phyloP scores from a whole-genome alignment of 2,888 invertebrate species.

The Drosophila mettleri region DNA sequence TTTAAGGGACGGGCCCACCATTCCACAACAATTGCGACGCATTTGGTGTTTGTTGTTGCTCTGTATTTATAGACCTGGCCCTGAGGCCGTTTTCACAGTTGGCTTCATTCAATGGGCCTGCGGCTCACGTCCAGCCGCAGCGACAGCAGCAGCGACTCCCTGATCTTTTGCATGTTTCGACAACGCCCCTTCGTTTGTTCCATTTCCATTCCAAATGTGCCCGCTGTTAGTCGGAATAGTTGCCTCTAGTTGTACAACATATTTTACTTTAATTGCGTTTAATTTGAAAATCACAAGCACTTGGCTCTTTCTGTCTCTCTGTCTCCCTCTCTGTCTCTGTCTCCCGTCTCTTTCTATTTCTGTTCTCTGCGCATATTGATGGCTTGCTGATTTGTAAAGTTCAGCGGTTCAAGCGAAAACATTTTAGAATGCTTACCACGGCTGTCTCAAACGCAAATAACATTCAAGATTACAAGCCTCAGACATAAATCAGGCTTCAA shows the following conservation, averaged over 20 bases:
- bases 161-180: conserved; percentile 55
- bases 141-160: conserved; percentile 29
- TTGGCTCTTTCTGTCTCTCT: neutral
- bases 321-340: neutral
- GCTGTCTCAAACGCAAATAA: conserved; percentile 1
- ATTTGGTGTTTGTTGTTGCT: conserved; percentile 21
- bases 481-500: neutral
- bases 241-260: conserved; percentile 50
- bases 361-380: conserved; percentile 23
- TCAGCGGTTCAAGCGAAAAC: conserved; percentile 11
- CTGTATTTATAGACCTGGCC: conserved; percentile 55
- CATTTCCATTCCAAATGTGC: conserved; percentile 26
- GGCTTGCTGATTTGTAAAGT: conserved; percentile 22
- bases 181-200: conserved; percentile 42
- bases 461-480: conserved; percentile 6
- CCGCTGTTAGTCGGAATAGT: conserved; percentile 32
- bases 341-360: neutral
- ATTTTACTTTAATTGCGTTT: conserved; percentile 65
- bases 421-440: conserved; percentile 8
- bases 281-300: conserved; percentile 46
- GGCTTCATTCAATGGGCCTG: conserved; percentile 50
- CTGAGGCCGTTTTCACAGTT: conserved; percentile 62
- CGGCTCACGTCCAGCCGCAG: conserved; percentile 25
- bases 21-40: conserved; percentile 50
- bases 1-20: conserved; percentile 35